Evolutionary conservation across 2,113 vertebrate genomes (phyloP).

Genomic region (Coturnix japonica): DNA sequence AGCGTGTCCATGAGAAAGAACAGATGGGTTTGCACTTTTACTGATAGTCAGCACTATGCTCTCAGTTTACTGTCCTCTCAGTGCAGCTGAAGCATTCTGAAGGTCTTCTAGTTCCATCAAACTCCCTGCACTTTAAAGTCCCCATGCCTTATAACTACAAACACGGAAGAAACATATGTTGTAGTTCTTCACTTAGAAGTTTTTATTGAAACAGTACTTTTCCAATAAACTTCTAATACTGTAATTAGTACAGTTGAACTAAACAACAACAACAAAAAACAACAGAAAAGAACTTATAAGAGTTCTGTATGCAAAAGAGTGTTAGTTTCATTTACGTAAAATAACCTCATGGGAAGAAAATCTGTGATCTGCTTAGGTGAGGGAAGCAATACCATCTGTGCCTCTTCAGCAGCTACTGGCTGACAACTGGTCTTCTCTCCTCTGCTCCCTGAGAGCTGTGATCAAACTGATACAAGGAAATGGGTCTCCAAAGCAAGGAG

Average conservation of each 20-base stretch:
- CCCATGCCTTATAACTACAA: background rate
- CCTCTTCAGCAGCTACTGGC: conserved; percentile 15
- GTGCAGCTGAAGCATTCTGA: background rate
- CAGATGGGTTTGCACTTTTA: background rate
- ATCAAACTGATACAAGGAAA: background rate
- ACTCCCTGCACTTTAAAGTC: background rate
- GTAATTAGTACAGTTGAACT: background rate
- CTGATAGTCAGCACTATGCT: background rate
- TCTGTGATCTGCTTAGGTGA: background rate
- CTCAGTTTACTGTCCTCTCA: background rate
- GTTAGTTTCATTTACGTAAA: background rate
- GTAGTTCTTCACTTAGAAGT: background rate
- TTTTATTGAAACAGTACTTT: background rate
- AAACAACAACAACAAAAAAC: background rate
- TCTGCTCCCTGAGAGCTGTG: background rate
- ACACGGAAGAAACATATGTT: background rate
- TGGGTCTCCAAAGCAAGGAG: background rate
- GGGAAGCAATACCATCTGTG: conserved; percentile 35
- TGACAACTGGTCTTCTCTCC: background rate
- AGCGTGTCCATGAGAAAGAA: background rate
- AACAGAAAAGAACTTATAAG: background rate
- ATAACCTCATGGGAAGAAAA: conserved; percentile 1
- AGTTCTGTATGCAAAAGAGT: background rate
- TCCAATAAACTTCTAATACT: background rate
- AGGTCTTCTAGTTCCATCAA: background rate